phyloP scores from a whole-genome alignment of 2,797 vertebrate species.

The Scolopax rusticola region DNA sequence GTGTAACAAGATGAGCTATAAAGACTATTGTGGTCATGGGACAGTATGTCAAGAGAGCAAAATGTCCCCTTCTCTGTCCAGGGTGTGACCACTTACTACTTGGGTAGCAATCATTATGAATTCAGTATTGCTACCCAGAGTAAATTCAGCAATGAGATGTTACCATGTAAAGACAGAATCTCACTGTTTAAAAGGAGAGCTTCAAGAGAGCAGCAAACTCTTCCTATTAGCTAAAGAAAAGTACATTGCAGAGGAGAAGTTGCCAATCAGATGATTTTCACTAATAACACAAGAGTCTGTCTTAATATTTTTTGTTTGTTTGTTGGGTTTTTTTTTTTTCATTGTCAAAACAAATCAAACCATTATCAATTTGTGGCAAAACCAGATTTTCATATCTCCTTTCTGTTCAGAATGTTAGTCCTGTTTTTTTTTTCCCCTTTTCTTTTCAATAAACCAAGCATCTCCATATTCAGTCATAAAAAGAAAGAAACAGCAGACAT shows the following conservation, averaged over 20 bases:
- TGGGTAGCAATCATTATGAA: background rate
- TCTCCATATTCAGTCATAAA: background rate
- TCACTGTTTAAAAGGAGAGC: background rate
- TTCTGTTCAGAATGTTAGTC: background rate
- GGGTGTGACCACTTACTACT: background rate
- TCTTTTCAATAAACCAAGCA: background rate
- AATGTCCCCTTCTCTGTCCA: background rate
- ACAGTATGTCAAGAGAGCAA: background rate
- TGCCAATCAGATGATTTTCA: background rate
- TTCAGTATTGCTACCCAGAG: background rate
- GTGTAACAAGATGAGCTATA: background rate
- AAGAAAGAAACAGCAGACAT: background rate
- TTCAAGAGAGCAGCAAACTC: background rate
- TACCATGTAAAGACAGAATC: background rate
- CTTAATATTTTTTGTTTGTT: background rate
- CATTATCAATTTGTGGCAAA: background rate
- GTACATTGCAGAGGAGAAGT: background rate
- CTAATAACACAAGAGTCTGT: background rate
- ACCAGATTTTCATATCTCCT: background rate
- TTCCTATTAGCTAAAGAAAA: background rate
- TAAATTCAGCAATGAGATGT: background rate
- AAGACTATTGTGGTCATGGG: background rate
- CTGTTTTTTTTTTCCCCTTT: rapidly evolving
- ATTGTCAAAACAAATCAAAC: background rate
- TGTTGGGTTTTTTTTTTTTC: background rate